Percentiles rank a stretch among this genome's conserved stretches.
phyloP scores from a whole-genome alignment of 2,888 invertebrate species.

The Drosophila leonis region DNA sequence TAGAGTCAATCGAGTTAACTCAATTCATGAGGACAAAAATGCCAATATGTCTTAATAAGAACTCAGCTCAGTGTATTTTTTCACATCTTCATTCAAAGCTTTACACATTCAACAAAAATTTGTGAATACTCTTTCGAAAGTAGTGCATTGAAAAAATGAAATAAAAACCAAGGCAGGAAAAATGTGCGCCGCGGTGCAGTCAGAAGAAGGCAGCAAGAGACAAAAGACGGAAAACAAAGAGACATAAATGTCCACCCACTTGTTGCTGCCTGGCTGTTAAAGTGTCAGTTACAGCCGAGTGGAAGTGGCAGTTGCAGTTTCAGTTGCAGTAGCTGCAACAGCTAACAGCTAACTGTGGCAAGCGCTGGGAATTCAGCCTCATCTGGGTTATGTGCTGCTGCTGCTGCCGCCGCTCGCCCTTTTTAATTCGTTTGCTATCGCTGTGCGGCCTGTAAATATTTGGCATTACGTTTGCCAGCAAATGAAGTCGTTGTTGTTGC shows the following conservation, averaged over 20 bases:
- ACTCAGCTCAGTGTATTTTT: too few species aligned
- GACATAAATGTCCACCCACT: slow-evolving; percentile 81
- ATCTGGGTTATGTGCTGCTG: slow-evolving; percentile 21
- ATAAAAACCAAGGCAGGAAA: slow-evolving; percentile 55
- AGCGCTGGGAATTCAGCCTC: slow-evolving; percentile 53
- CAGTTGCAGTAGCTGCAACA: slow-evolving; percentile 25
- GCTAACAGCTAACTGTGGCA: slow-evolving; percentile 41
- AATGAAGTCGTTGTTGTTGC: slow-evolving; percentile 49
- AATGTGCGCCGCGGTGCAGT: slow-evolving; percentile 24
- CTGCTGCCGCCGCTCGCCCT: slow-evolving; percentile 30
- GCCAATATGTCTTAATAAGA: too few species aligned
- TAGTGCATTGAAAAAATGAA: slow-evolving; percentile 46
- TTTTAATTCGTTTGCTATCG: slow-evolving; percentile 50
- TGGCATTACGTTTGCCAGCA: slow-evolving; percentile 52
- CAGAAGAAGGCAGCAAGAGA: slow-evolving; percentile 12
- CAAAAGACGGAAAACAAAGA: slow-evolving; percentile 66
- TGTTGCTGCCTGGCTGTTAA: slow-evolving; percentile 71
- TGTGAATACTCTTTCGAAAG: not conserved
- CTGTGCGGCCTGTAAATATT: slow-evolving; percentile 53
- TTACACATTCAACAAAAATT: not conserved
- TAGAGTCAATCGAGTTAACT: too few species aligned
- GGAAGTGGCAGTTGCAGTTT: slow-evolving; percentile 36
- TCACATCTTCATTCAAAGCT: not conserved
- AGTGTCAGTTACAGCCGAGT: slow-evolving; percentile 73
- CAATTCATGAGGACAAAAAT: too few species aligned